phyloP scores from a whole-genome alignment of 2,797 vertebrate species.

The Tragelaphus oryx region DNA sequence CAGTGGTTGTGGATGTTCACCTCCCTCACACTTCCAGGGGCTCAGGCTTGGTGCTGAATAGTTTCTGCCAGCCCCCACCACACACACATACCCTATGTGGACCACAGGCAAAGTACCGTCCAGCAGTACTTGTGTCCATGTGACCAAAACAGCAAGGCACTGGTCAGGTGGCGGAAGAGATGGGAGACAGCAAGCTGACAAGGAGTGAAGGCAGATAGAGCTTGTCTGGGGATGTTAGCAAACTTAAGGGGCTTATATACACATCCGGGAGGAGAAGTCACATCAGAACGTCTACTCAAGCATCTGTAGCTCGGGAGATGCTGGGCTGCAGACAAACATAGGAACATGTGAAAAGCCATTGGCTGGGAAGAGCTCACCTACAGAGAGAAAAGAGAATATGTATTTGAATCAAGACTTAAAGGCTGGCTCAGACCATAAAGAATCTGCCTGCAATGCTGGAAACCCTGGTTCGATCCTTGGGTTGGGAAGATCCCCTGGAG shows the following conservation, averaged over 20 bases:
- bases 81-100: rapidly evolving
- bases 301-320: not conserved
- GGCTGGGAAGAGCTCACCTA: not conserved
- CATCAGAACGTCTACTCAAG: not conserved
- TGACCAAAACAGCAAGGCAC: too few species aligned
- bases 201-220: not conserved
- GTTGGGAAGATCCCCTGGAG: not conserved
- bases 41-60: not conserved
- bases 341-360: not conserved
- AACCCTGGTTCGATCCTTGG: not conserved
- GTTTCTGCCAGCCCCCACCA: not conserved
- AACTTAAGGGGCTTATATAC: not conserved
- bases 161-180: not conserved
- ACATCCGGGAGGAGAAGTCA: not conserved
- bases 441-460: not conserved
- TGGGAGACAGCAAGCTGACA: not conserved
- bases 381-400: not conserved
- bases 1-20: not conserved
- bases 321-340: not conserved
- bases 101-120: not conserved
- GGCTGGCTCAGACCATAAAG: not conserved
- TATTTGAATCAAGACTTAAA: not conserved
- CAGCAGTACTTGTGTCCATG: not conserved
- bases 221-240: not conserved
- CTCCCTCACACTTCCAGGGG: not conserved